phyloP scores from a whole-genome alignment of 1,140 invertebrate genomes.

The Zophobas morio region DNA sequence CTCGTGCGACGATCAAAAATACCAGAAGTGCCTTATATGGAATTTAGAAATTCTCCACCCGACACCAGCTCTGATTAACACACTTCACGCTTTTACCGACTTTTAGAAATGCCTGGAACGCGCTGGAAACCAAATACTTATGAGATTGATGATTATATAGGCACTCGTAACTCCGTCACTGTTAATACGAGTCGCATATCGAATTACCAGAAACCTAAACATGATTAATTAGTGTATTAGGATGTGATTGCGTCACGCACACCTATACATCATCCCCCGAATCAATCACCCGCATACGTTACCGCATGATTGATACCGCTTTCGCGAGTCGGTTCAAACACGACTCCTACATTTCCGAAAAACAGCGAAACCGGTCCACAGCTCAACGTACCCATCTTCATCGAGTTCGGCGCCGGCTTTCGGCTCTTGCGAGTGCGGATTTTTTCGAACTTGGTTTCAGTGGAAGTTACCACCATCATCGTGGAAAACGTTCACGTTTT shows the following conservation, averaged over 20 bases:
- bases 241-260: slow-evolving; percentile 3
- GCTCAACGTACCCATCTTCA: slow-evolving; percentile 44
- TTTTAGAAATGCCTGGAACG: no score
- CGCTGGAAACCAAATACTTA: not conserved
- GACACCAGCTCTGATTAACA: no score
- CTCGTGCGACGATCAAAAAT: no score
- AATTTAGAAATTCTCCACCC: no score
- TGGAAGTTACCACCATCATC: slow-evolving; percentile 51
- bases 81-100: no score
- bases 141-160: slow-evolving; percentile 9
- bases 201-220: slow-evolving; percentile 29
- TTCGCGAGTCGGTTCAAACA: not conserved
- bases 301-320: slow-evolving; percentile 43
- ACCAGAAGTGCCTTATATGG: no score
- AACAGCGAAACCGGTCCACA: no score
- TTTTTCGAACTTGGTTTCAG: slow-evolving; percentile 43
- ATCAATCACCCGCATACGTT: slow-evolving; percentile 50
- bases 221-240: slow-evolving; percentile 37
- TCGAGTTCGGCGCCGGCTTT: slow-evolving; percentile 17
- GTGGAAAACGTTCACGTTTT: not conserved
- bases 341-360: no score
- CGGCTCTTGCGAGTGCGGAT: not conserved
- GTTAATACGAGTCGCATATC: not conserved
- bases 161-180: no score
- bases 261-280: slow-evolving; percentile 32